phyloP scores from a whole-genome alignment of 1,140 invertebrate species.

The Trichogramma pretiosum region DNA sequence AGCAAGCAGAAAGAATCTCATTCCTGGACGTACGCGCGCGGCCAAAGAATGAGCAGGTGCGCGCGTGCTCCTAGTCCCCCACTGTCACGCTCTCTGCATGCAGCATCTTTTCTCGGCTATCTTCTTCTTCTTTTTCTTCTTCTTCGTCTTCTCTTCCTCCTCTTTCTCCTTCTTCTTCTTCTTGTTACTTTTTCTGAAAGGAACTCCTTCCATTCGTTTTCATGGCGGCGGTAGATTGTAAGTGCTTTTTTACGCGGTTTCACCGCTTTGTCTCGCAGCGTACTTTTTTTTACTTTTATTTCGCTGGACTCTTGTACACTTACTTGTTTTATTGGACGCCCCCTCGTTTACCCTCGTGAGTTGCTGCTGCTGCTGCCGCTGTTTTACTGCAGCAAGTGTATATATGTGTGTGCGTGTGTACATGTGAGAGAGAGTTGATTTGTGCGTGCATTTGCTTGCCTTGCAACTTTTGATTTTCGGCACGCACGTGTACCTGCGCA shows the following conservation, averaged over 20 bases:
- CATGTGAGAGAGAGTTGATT: too few relatives aligned
- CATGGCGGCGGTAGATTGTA: slow-evolving; percentile 21
- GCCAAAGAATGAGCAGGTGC: slow-evolving; percentile 41
- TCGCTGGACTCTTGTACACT: neutral
- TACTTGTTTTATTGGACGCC: slow-evolving; percentile 14
- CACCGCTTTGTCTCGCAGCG: slow-evolving; percentile 33
- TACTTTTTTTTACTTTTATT: slow-evolving; percentile 24
- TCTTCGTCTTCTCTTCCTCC: neutral
- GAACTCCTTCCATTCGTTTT: neutral
- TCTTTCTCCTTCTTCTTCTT: neutral
- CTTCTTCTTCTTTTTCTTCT: neutral
- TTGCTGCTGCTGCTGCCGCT: slow-evolving; percentile 1
- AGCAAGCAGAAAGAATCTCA: neutral
- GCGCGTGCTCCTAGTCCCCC: slow-evolving; percentile 36
- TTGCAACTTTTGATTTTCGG: too few relatives aligned
- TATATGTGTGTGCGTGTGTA: too few relatives aligned
- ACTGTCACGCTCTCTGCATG: slow-evolving; percentile 44
- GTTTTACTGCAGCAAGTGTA: too few relatives aligned
- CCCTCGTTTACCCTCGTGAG: slow-evolving; percentile 15
- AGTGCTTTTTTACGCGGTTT: slow-evolving; percentile 40
- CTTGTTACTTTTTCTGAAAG: neutral
- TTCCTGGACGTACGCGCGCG: slow-evolving; percentile 3
- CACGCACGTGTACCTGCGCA: too few relatives aligned
- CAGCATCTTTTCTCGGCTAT: slow-evolving; percentile 9
- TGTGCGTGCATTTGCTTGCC: too few relatives aligned